These are phyloP conservation scores for Oncorhynchus mykiss DNA, from an alignment of 2,113 vertebrate genomes.

Conservation along the genomic window DNA sequence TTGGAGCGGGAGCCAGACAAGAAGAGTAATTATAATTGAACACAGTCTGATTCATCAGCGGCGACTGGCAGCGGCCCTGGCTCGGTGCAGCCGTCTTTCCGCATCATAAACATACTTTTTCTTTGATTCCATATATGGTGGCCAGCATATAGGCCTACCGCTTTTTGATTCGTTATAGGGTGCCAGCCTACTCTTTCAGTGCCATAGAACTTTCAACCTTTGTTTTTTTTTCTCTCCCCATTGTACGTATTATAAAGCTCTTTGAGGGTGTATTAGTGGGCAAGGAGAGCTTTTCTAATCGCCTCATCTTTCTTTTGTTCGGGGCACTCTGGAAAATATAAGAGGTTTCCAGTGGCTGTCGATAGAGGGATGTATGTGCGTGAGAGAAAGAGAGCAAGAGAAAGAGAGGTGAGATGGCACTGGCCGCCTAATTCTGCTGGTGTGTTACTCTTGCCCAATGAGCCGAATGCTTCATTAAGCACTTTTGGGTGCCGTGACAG, in stretches of 20 bases:
- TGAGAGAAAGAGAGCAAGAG: background rate
- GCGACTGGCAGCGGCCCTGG: background rate
- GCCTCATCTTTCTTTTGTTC: background rate
- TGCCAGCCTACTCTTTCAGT: background rate
- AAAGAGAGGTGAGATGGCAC: background rate
- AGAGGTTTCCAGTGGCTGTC: background rate
- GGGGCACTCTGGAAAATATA: background rate
- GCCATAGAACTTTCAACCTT: background rate
- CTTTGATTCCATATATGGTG: background rate
- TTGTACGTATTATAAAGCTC: background rate
- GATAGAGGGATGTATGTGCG: background rate
- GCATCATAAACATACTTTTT: background rate
- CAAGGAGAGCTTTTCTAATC: background rate
- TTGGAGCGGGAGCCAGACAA: background rate
- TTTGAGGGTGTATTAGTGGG: background rate
- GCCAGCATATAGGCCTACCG: background rate
- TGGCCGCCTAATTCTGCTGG: background rate
- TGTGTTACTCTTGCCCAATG: background rate
- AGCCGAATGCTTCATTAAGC: background rate
- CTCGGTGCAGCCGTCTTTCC: background rate
- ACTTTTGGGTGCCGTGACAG: background rate
- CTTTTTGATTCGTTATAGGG: background rate
- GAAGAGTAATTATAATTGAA: constrained; percentile 11
- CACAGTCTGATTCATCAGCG: constrained; percentile 4
- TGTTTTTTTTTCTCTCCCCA: background rate